Base-by-base conservation (phyloP, 1,140 invertebrate genomes). In the Philaenus spumarius region DNA sequence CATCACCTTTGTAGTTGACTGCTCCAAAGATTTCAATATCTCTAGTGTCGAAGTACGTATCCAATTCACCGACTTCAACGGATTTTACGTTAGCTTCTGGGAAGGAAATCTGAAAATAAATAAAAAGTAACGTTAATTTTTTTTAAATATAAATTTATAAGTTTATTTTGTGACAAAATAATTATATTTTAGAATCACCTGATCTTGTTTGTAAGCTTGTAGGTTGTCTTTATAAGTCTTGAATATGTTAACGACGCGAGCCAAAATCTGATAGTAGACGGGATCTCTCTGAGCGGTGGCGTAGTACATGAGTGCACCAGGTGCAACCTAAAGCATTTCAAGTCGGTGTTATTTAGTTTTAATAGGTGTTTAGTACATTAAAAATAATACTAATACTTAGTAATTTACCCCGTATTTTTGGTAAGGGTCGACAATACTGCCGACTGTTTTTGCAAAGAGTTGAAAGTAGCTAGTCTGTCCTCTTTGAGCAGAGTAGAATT, bases 181-280 rank as follows among this genome's bases (percentile, higher is more conserved):
- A 50, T 14, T 17, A 5, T 3, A 42, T n/a, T 24, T 43, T 26
- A 43, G 17, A 30, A 30, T n/a, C n/a, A 65, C 57, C 15, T 67
- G 79, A 9, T 81, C 75, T 35, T 73, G 70, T 6, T 74, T 80
- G 73, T 89, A 87, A 1, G 73, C 73, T 3, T 74, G 71, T 46
- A 85, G 66, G 47, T 72, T 73, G 37, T 73, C 67, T 46, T 73
- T 72, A 65, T 72, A 78, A 66, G 76, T 72, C 52, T 77, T 64
- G 62, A 81, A 78, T 59, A 80, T 80, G 39, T 71, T 65, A 48
- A 80, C 67, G 23, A 81, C 68, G 56, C 68, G 72, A 52, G 75
- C 73, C 64, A 66, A 73, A 11, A 80, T 69, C 20, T 73, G 67
- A 64, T 77, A 80, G 73, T 78, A 79, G 39, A 72, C 73, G 14